Percentiles rank a stretch among this genome's conserved stretches.
Evolutionary conservation across 2,113 vertebrate genomes (phyloP).

Genomic region (Pardalotus punctatus): DNA sequence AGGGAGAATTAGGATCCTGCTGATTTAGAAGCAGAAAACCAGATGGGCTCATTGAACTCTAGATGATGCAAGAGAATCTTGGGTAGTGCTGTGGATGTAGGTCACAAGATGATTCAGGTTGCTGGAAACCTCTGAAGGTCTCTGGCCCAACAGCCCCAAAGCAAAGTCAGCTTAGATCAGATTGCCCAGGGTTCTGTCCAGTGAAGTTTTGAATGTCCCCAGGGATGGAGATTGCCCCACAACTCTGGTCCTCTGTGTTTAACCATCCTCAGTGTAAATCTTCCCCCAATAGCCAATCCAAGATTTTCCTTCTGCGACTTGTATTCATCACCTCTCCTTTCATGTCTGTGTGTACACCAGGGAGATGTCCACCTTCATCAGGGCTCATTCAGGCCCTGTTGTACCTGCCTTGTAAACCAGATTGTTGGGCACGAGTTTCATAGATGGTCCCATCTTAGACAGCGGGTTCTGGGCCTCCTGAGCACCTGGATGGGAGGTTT

Average conservation of each 20-base stretch:
- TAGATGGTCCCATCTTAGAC: not conserved
- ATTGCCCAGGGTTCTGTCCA: not conserved
- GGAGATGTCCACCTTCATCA: not conserved
- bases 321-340: not conserved
- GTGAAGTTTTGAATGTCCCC: not conserved
- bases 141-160: not conserved
- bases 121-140: not conserved
- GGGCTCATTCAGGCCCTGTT: not conserved
- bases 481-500: not conserved
- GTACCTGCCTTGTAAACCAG: not conserved
- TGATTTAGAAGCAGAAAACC: constrained; percentile 10
- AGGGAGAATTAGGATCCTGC: not conserved
- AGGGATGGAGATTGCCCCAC: not conserved
- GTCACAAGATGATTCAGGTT: not conserved
- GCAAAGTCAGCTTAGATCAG: not conserved
- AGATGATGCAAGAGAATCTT: not conserved
- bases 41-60: not conserved
- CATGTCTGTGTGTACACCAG: not conserved
- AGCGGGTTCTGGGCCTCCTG: not conserved
- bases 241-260: not conserved
- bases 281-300: not conserved
- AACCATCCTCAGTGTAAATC: not conserved
- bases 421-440: not conserved
- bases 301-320: not conserved
- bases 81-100: not conserved